Base-by-base conservation (phyloP, 1,140 invertebrate species). In the Onthophagus taurus region DNA sequence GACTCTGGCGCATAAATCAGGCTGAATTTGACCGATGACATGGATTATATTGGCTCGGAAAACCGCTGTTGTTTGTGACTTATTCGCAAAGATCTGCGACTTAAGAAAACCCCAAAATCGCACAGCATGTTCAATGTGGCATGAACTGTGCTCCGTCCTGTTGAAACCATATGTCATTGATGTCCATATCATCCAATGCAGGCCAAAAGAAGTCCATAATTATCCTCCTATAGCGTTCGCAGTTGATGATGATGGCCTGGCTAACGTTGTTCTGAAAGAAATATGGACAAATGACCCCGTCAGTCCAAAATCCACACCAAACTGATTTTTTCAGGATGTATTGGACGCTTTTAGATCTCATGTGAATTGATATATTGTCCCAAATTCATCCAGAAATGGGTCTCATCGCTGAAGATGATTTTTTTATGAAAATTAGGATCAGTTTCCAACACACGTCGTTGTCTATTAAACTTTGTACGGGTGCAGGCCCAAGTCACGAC, bases 321-420 rank as follows among this genome's bases (percentile, higher is more conserved):
- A 41, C 44, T 45, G 2, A 34, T 31, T 37, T 37, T 37, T 37
- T 37, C 2, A 2, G 38, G 38, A 29, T 41, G 38, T n/a, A 41
- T 41, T 41, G 35, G 2, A 7, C 2, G 3, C 35, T 37, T 5
- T 7, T 37, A 2, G 13, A 4, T 9, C 35, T 37, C 16, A 13
- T 37, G 17, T 20, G 17, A n/a, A 21, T 37, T 37, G 35, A 11
- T 13, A 13, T 37, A 8, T 6, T 33, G 12, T 33, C 13, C 11
- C 6, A 39, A 52, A 49, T 53, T 53, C 34, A 59, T 44, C 48
- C 57, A 51, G 36, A 60, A 64, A 49, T 60, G 53, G 8, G 50
- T 50, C 42, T 57, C 47, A 30, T 45, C 31, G 30, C 30, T 41
- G 37, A 42, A 47, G 30, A 51, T 44, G 45, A 56, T 47, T 46